Base-by-base conservation (phyloP, 2,797 vertebrate species). In the Phaenicophaeus curvirostris region DNA sequence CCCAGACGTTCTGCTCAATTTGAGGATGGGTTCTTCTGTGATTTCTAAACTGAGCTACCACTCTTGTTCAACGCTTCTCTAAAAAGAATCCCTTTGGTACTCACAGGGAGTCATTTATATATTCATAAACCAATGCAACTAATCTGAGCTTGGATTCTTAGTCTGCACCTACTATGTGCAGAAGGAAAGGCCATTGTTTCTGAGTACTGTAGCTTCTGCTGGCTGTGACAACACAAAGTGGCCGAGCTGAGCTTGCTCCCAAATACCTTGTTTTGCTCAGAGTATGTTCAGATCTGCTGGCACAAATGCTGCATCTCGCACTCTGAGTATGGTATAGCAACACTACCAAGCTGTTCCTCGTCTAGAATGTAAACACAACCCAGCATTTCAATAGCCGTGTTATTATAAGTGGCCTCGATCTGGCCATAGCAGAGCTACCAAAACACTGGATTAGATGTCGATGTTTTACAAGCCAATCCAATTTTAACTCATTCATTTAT, bases 401-500 rank as follows among this genome's bases (percentile, higher is more conserved):
- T 76, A 30, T 73, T 88, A 1, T 23, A 82, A 95, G 90, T 79
- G 84, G 80, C 35, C 30, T 82, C 53, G 92, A 94, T 94, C 94
- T 2, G 77, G 63, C 74, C 69, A 28, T 46, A 78, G 77, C 65
- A 87, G 65, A 91, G 67, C 84, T 15, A 87, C 71, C 62, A 59
- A 87, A 92, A 87, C 46, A 53, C 48, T 37, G 81, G 59, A 62
- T 94, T 48, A 87, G 69, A 27, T 0, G 4, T 2, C 62, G 39
- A 14, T 48, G 73, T 88, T 72, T 84, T 42, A 55, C 62, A 84
- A 59, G 62, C 69, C 1, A 6, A 85, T 76, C 90, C 94, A 89
- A 23, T 86, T 90, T 94, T 84, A 94, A 93, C 90, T 95, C 94
- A 63, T 81, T 90, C 93, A 86, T 54, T 39, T 66, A 46, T 10